Percentiles rank a stretch among this genome's conserved stretches.
Conservation (phyloP, 1,140 invertebrate species). For the Oncopodura yosiiana region DNA sequence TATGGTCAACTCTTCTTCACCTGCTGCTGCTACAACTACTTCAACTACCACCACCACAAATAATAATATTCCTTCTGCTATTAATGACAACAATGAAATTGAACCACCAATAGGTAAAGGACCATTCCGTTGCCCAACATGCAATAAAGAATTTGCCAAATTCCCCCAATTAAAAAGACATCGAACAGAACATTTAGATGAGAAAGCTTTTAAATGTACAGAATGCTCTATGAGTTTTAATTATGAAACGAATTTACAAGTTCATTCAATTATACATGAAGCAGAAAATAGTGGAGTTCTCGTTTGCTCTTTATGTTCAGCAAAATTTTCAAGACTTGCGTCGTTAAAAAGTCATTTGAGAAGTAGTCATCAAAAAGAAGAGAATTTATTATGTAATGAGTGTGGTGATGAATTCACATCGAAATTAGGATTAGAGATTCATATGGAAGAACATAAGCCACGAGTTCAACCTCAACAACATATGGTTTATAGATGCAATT, state of each 20-base stretch:
- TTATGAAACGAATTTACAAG: conserved; percentile 45
- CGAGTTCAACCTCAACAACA: conserved; percentile 6
- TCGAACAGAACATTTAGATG: conserved; percentile 49
- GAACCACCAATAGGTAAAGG: conserved; percentile 37
- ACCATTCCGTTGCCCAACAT: conserved; percentile 47
- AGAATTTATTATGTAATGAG: conserved; percentile 55
- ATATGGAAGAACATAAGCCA: conserved; percentile 27
- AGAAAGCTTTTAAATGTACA: conserved; percentile 53
- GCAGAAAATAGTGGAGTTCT: conserved; percentile 50
- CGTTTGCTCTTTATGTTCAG: conserved; percentile 48
- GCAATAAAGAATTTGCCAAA: conserved; percentile 47
- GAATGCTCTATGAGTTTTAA: conserved; percentile 54
- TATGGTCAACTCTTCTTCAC: too few species aligned
- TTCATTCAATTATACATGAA: conserved; percentile 52
- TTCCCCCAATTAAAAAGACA: conserved; percentile 48
- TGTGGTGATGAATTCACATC: conserved; percentile 59
- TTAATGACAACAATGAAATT: neutral
- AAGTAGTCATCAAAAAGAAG: conserved; percentile 58
- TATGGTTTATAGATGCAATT: conserved; percentile 22
- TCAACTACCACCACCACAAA: neutral
- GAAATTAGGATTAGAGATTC: conserved; percentile 43
- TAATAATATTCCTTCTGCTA: neutral
- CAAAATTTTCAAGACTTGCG: conserved; percentile 55
- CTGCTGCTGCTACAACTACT: neutral
- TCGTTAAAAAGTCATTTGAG: conserved; percentile 60